Conservation (phyloP, 2,797 vertebrate genomes). For the Coregonus suidteri region DNA sequence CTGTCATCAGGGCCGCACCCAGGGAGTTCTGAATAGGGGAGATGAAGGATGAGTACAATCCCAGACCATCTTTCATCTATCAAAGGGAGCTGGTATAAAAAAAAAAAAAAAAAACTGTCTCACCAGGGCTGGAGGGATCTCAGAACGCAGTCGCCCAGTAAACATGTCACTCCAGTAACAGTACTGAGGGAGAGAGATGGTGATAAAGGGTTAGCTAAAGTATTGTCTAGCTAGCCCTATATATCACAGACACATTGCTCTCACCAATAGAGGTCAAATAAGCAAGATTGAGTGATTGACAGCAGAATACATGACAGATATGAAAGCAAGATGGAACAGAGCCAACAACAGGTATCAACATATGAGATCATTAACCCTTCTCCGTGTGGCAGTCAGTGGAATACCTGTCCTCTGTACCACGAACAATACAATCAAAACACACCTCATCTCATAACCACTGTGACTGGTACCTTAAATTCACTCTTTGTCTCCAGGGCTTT, state of each 20-base stretch:
- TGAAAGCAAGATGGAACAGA: slow-evolving; percentile 28
- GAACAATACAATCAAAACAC: neutral
- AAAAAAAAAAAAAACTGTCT: too few species aligned
- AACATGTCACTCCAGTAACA: slow-evolving; percentile 99
- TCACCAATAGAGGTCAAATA: neutral
- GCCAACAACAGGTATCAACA: neutral
- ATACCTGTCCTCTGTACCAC: neutral
- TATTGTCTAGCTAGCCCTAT: too few species aligned
- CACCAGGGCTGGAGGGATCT: slow-evolving; percentile 96
- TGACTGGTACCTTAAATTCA: slow-evolving; percentile 82
- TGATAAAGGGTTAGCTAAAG: neutral
- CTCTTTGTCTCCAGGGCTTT: slow-evolving; percentile 90
- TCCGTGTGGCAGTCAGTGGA: neutral
- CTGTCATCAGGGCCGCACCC: slow-evolving; percentile 87
- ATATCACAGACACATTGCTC: too few species aligned
- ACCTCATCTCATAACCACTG: neutral
- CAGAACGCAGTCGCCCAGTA: slow-evolving; percentile 91
- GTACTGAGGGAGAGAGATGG: slow-evolving; percentile 68
- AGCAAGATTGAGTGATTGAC: neutral
- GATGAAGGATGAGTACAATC: neutral
- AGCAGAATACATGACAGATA: slow-evolving; percentile 10
- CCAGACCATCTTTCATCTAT: neutral
- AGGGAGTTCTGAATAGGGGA: slow-evolving; percentile 79
- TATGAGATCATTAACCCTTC: neutral
- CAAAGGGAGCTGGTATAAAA: neutral